A percentile compares a stretch with the other conserved stretches of the same genome.
phyloP scores from a whole-genome alignment of 2,797 vertebrate genomes.

The Cirrhinus molitorella region DNA sequence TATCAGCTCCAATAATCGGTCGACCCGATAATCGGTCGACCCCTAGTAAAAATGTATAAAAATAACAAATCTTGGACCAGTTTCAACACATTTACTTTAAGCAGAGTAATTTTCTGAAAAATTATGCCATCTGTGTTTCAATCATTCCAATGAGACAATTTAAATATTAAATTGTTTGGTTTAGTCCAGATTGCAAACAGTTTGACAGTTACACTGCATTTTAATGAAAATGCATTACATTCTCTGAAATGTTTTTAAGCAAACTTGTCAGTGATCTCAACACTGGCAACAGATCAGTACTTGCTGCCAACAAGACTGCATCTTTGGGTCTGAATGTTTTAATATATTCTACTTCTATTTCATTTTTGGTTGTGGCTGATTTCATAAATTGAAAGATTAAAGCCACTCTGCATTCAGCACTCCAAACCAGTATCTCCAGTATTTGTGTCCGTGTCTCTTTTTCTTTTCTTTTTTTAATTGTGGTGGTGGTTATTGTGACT shows the following conservation, averaged over 20 bases:
- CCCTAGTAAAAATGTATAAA: too few relatives aligned
- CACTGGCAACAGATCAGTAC: constrained; percentile 1
- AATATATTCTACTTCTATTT: constrained; percentile 4
- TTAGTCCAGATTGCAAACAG: constrained; percentile 3
- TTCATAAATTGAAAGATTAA: constrained; percentile 9
- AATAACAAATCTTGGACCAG: too few relatives aligned
- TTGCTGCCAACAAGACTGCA: not conserved
- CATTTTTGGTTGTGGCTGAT: not conserved
- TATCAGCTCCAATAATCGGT: too few relatives aligned
- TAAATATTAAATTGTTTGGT: not conserved
- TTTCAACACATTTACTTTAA: not conserved
- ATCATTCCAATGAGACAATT: not conserved
- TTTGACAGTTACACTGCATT: constrained; percentile 14
- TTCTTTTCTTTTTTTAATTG: not conserved
- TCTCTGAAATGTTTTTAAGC: constrained; percentile 2
- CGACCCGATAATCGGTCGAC: too few relatives aligned
- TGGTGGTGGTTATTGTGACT: not conserved
- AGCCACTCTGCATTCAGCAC: not conserved
- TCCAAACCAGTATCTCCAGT: not conserved
- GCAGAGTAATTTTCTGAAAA: not conserved
- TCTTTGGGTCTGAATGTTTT: not conserved
- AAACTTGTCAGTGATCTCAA: constrained; percentile 22
- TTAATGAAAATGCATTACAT: not conserved
- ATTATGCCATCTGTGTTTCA: not conserved
- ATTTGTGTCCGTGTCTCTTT: not conserved